Conservation (phyloP, 2,797 vertebrate genomes). For the Poliocrania exsul region DNA sequence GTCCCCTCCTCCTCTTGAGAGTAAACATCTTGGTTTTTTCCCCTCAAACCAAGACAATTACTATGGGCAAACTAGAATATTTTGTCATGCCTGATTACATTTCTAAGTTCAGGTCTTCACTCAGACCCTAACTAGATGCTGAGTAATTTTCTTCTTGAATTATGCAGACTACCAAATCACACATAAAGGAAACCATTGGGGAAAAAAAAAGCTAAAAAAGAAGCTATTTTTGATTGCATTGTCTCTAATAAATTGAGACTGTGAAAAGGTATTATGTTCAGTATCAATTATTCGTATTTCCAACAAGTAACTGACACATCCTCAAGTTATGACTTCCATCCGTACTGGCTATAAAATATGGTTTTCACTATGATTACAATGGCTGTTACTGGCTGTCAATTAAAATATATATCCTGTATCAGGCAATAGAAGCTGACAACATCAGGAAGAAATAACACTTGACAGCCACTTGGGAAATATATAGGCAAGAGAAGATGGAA, state of each 20-base stretch:
- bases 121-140: background rate
- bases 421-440: constrained; percentile 44
- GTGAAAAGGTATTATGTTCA: constrained; percentile 29
- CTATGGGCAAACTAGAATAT: background rate
- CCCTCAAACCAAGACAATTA: too few species aligned
- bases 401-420: constrained; percentile 56
- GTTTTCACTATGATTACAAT: constrained; percentile 35
- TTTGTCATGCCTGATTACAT: background rate
- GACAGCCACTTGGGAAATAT: constrained; percentile 46
- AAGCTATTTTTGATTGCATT: background rate
- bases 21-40: too few species aligned
- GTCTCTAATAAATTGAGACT: constrained; percentile 21
- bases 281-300: constrained; percentile 47
- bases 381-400: constrained; percentile 49
- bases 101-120: background rate
- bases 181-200: background rate
- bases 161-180: background rate
- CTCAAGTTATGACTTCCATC: constrained; percentile 25
- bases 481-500: constrained; percentile 35
- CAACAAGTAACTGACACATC: constrained; percentile 21
- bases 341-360: constrained; percentile 14
- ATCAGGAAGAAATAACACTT: constrained; percentile 22
- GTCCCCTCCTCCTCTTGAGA: too few species aligned
- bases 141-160: background rate
- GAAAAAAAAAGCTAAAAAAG: background rate